Evolutionary conservation across 2,888 invertebrate genomes (phyloP).

Genomic region (Drosophila borborema): DNA sequence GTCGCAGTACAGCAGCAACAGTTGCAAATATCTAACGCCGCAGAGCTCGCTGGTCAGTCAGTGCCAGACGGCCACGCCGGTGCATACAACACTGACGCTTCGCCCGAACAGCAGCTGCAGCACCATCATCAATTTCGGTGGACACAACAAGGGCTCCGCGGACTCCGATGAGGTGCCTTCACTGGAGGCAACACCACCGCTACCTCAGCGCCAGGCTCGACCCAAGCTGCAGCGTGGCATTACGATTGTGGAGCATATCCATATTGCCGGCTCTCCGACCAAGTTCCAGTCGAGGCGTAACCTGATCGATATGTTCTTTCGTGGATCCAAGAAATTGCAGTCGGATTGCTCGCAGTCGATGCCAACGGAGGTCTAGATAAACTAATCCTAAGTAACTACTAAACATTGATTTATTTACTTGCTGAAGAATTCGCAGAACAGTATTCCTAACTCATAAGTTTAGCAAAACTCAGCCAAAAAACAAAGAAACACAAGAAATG

Average conservation of each 20-base stretch:
- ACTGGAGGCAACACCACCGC: slow-evolving; percentile 52
- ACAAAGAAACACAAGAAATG: slow-evolving; percentile 23
- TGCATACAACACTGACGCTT: slow-evolving; percentile 64
- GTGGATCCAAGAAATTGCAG: slow-evolving; percentile 83
- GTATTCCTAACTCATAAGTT: slow-evolving; percentile 73
- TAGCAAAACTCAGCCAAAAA: slow-evolving; percentile 53
- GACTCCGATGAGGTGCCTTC: slow-evolving; percentile 58
- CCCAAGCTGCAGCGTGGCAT: slow-evolving; percentile 80
- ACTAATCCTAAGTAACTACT: slow-evolving; percentile 26
- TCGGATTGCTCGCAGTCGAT: slow-evolving; percentile 77
- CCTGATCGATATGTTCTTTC: slow-evolving; percentile 84
- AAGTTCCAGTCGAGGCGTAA: slow-evolving; percentile 69
- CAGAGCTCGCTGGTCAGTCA: slow-evolving; percentile 76
- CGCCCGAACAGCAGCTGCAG: slow-evolving; percentile 82
- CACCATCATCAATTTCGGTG: slow-evolving; percentile 78
- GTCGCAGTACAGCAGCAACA: slow-evolving; percentile 84
- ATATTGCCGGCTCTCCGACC: slow-evolving; percentile 66
- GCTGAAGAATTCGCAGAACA: slow-evolving; percentile 81
- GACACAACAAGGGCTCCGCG: slow-evolving; percentile 46
- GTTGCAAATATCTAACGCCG: slow-evolving; percentile 83
- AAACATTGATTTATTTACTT: slow-evolving; percentile 61
- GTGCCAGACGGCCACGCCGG: slow-evolving; percentile 57
- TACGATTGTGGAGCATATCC: slow-evolving; percentile 80
- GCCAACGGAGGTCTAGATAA: slow-evolving; percentile 82
- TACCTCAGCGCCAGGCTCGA: slow-evolving; percentile 43